Evolutionary conservation across 2,113 vertebrate genomes (phyloP).

Genomic region (Rhagologus leucostigma): DNA sequence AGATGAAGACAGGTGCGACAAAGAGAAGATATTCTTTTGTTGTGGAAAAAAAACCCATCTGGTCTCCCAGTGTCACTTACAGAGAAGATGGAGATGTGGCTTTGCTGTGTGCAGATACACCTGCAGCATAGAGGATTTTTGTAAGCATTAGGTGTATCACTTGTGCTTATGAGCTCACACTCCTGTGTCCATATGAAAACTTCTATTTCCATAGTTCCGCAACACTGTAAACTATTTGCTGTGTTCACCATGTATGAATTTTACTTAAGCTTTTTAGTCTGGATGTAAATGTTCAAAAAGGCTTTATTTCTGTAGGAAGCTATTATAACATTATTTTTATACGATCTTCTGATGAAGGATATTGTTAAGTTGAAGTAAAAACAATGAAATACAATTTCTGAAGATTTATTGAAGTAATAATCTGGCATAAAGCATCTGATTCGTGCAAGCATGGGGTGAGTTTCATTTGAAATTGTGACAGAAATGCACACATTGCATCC

Average conservation of each 20-base stretch:
- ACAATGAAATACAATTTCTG: not conserved
- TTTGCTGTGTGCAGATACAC: fast-evolving
- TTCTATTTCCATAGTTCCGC: not conserved
- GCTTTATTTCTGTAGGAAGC: slow-evolving; percentile 34
- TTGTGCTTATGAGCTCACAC: not conserved
- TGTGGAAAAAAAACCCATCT: not conserved
- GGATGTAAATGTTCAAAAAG: slow-evolving; percentile 49
- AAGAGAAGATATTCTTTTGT: not conserved
- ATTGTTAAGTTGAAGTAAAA: not conserved
- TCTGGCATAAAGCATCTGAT: not conserved
- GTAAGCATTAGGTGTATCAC: not conserved
- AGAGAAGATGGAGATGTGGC: not conserved
- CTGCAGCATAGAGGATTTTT: not conserved
- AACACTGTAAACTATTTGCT: slow-evolving; percentile 9
- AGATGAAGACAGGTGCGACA: not conserved
- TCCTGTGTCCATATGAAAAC: not conserved
- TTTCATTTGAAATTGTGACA: not conserved
- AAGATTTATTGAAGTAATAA: not conserved
- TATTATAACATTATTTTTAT: slow-evolving; percentile 35
- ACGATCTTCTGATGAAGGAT: slow-evolving; percentile 17
- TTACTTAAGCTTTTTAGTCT: slow-evolving; percentile 19
- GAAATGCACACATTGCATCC: not conserved
- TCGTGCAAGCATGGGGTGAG: not conserved
- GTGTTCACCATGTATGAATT: not conserved
- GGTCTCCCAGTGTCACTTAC: fast-evolving